These are phyloP conservation scores for Isotomurus palustris DNA, from an alignment of 2,888 invertebrate species.

Conservation along the genomic window DNA sequence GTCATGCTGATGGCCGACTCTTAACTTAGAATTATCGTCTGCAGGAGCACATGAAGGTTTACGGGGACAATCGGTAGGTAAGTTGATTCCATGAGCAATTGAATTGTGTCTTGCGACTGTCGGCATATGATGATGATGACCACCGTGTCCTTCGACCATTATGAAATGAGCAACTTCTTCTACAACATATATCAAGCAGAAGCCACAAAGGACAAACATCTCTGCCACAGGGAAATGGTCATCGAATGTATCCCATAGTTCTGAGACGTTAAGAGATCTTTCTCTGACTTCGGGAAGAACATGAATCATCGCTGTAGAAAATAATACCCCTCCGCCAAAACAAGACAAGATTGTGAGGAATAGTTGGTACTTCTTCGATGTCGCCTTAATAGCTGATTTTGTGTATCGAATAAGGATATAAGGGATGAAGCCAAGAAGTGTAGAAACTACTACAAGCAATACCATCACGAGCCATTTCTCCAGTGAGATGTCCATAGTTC, in stretches of 20 bases:
- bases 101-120: conserved; percentile 38
- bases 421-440: conserved; percentile 37
- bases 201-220: conserved; percentile 39
- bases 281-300: conserved; percentile 70
- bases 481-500: conserved; percentile 25
- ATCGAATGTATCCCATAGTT: conserved; percentile 26
- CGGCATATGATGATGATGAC: conserved; percentile 31
- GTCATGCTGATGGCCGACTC: neutral
- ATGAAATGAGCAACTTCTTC: conserved; percentile 46
- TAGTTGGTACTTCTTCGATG: conserved; percentile 30
- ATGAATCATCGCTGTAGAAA: conserved; percentile 64
- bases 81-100: conserved; percentile 35
- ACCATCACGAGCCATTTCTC: conserved; percentile 44
- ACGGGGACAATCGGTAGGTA: conserved; percentile 15
- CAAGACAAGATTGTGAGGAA: conserved; percentile 65
- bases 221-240: conserved; percentile 42
- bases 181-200: conserved; percentile 40
- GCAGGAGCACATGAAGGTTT: neutral
- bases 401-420: conserved; percentile 24
- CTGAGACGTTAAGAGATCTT: conserved; percentile 10
- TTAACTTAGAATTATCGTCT: no score
- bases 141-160: conserved; percentile 36
- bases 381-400: conserved; percentile 16
- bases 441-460: conserved; percentile 36
- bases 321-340: conserved; percentile 73